phyloP scores from a whole-genome alignment of 2,113 vertebrate species.

The Paralichthys olivaceus region DNA sequence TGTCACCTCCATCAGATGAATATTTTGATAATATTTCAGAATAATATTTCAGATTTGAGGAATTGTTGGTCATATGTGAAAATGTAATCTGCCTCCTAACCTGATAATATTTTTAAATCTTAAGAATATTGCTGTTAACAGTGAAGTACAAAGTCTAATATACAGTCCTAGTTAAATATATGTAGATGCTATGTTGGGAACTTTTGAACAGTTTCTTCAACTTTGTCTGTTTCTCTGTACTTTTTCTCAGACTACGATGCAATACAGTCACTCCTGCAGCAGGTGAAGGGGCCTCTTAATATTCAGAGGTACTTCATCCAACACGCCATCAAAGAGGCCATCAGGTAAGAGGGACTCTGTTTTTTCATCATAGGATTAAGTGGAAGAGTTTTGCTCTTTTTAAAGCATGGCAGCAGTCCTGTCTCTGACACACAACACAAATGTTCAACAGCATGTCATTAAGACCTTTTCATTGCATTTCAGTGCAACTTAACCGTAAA shows the following conservation, averaged over 20 bases:
- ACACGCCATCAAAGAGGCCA: constrained; percentile 95
- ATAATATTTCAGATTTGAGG: too few relatives aligned
- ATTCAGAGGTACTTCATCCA: constrained; percentile 95
- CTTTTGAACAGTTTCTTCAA: neutral
- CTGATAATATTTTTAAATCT: too few relatives aligned
- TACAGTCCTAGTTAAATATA: too few relatives aligned
- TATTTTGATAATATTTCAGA: too few relatives aligned
- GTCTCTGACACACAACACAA: neutral
- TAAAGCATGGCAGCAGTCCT: neutral
- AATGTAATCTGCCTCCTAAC: too few relatives aligned
- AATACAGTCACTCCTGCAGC: constrained; percentile 91
- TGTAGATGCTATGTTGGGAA: neutral
- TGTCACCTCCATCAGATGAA: too few relatives aligned
- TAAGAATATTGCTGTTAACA: too few relatives aligned
- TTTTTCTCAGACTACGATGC: constrained; percentile 87
- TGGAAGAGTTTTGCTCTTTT: neutral
- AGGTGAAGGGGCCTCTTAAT: constrained; percentile 90
- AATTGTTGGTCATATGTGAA: too few relatives aligned
- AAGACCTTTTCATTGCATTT: constrained; percentile 8
- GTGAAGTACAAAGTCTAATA: too few relatives aligned
- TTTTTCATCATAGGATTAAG: neutral
- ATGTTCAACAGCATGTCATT: neutral
- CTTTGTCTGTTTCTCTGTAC: neutral
- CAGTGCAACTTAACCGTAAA: neutral
- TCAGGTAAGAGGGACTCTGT: constrained; percentile 83